Evolutionary conservation across 2,113 vertebrate genomes (phyloP).

Genomic region (Dicaeum eximium): DNA sequence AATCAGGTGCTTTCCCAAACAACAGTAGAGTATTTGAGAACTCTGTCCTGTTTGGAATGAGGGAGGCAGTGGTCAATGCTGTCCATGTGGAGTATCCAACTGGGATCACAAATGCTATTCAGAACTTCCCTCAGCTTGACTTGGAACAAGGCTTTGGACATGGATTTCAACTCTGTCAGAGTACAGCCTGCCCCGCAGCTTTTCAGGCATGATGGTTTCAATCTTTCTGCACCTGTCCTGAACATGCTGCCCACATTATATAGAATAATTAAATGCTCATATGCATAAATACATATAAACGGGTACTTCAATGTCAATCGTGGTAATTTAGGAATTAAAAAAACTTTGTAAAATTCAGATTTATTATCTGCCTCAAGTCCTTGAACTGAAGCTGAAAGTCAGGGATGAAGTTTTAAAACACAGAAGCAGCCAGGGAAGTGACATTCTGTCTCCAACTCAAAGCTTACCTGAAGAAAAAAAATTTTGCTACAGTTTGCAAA

Average conservation of each 20-base stretch:
- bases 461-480: not conserved
- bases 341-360: not conserved
- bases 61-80: not conserved
- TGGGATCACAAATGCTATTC: not conserved
- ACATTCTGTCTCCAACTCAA: not conserved
- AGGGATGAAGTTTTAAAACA: not conserved
- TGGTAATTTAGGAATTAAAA: not conserved
- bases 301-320: not conserved
- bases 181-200: not conserved
- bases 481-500: not conserved
- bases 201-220: not conserved
- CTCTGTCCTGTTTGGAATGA: not conserved
- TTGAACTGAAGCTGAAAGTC: not conserved
- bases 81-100: fast-evolving
- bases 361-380: not conserved
- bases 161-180: not conserved
- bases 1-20: not conserved
- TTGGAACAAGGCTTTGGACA: not conserved
- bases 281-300: not conserved
- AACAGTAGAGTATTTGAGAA: not conserved
- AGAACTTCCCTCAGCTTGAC: not conserved
- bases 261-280: not conserved
- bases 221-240: not conserved
- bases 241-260: not conserved
- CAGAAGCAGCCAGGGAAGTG: not conserved